Base-by-base conservation (phyloP, 2,113 vertebrate genomes). In the Pao palembangensis region DNA sequence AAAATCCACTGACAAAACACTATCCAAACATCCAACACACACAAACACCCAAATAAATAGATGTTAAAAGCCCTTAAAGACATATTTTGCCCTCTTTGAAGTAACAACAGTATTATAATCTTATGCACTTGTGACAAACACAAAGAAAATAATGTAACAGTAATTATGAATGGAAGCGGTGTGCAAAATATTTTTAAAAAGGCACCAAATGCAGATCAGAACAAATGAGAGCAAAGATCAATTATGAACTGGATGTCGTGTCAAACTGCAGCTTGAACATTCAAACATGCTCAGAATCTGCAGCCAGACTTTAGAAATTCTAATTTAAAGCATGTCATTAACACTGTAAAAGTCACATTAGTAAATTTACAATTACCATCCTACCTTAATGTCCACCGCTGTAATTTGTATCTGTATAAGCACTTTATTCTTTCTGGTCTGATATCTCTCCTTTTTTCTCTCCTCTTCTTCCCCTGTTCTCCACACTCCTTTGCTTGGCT, bases 1-100 rank as follows among this genome's bases (percentile, higher is more conserved):
- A 85, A 87, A 81, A 83, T 86, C 78, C 55, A 70, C 75, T 58
- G 69, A 79, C 0, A 20, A 86, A 81, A 67, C 28, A 57, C 73
- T 73, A 28, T 70, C 74, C 74, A 67, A 70, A 79, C 70, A 65
- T 65, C 52, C 63, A n/a, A 17, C 46, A 51, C 18, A 51, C 49
- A 21, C 74, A 67, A 64, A 80, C 64, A 49, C 65, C 20, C 51
- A 61, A 28, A 28, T 25, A 28, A 28, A 5, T 3, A 21, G 28
- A 56, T 51, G 18, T 16, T 51, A 10, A 28, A 5, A 28, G 25
- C 25, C 25, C 25, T 28, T 28, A 28, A 28, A 41, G 17, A 20
- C 5, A 12, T 2, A 28, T 43, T 64, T 18, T 17, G 28, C 47
- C 43, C 11, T 50, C 38, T 23, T 25, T 44, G 15, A 53, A 41